Evolutionary conservation across 2,888 invertebrate species (phyloP).

Genomic region (Formica aserva): DNA sequence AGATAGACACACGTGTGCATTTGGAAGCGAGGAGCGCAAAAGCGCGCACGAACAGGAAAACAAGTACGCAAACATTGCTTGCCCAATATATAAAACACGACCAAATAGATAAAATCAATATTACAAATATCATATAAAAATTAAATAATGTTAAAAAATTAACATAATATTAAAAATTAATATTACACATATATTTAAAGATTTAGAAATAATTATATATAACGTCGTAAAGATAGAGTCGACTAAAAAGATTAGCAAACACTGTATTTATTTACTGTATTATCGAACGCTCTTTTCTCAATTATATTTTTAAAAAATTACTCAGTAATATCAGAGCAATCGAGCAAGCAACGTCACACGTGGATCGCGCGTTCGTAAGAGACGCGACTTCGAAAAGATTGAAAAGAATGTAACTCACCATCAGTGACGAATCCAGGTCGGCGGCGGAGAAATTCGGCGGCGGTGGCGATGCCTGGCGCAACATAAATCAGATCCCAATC

Average conservation of each 20-base stretch:
- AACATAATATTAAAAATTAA: not conserved
- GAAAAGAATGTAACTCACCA: constrained; percentile 65
- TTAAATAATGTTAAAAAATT: not conserved
- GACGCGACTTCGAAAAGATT: constrained; percentile 18
- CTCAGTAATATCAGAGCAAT: not conserved
- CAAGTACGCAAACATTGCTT: too few relatives aligned
- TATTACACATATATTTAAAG: not conserved
- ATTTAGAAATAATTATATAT: not conserved
- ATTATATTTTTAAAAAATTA: not conserved
- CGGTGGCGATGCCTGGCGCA: constrained; percentile 63
- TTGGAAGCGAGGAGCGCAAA: too few relatives aligned
- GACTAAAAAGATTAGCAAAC: not conserved
- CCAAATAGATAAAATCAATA: too few relatives aligned
- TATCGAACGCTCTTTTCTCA: not conserved
- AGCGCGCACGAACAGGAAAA: too few relatives aligned
- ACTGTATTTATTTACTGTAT: not conserved
- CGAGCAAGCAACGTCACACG: not conserved
- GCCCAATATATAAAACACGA: too few relatives aligned
- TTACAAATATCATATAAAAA: too few relatives aligned
- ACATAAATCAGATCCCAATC: constrained; percentile 76
- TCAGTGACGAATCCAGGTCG: constrained; percentile 36
- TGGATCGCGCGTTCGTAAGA: not conserved
- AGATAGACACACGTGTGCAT: too few relatives aligned
- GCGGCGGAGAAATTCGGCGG: constrained; percentile 67
- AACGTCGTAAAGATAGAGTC: not conserved